Percentiles rank a stretch among this genome's conserved stretches.
Conservation (phyloP, 2,888 invertebrate genomes). For the Parnassius smintheus region DNA sequence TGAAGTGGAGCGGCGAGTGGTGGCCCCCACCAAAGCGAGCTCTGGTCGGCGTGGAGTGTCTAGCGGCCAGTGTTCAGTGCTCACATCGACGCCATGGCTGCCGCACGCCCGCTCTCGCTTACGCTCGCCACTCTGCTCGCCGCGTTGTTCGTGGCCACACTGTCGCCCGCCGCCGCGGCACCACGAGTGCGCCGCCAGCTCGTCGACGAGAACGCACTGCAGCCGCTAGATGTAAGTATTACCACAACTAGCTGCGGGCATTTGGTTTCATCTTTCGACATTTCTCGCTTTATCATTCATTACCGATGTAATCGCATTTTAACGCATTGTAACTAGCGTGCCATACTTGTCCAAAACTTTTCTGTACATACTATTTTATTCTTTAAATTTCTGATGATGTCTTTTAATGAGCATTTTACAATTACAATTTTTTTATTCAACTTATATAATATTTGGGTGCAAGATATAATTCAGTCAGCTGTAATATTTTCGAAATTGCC, state of each 20-base stretch:
- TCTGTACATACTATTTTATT: too few relatives aligned
- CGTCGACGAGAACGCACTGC: constrained; percentile 63
- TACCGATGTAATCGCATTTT: not conserved
- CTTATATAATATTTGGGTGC: too few relatives aligned
- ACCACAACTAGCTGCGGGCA: not conserved
- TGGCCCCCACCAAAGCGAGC: not conserved
- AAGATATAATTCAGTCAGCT: not conserved
- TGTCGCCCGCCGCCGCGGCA: constrained; percentile 34
- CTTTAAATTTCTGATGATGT: too few relatives aligned
- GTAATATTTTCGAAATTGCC: constrained; percentile 2
- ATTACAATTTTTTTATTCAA: too few relatives aligned
- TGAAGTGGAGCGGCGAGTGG: not conserved
- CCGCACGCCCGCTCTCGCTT: constrained; percentile 39
- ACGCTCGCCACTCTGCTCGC: constrained; percentile 38
- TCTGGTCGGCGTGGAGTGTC: constrained; percentile 30
- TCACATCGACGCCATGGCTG: constrained; percentile 40
- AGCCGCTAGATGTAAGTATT: constrained; percentile 64
- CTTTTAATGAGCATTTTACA: too few relatives aligned
- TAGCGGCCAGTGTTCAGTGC: constrained; percentile 33
- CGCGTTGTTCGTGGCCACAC: constrained; percentile 33
- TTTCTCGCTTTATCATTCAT: not conserved
- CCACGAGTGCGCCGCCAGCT: constrained; percentile 58
- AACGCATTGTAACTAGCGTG: too few relatives aligned
- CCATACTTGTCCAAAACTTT: too few relatives aligned
- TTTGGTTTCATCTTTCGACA: not conserved